Base-by-base conservation (phyloP, 2,888 invertebrate species). In the Drosophila hamatofila region DNA sequence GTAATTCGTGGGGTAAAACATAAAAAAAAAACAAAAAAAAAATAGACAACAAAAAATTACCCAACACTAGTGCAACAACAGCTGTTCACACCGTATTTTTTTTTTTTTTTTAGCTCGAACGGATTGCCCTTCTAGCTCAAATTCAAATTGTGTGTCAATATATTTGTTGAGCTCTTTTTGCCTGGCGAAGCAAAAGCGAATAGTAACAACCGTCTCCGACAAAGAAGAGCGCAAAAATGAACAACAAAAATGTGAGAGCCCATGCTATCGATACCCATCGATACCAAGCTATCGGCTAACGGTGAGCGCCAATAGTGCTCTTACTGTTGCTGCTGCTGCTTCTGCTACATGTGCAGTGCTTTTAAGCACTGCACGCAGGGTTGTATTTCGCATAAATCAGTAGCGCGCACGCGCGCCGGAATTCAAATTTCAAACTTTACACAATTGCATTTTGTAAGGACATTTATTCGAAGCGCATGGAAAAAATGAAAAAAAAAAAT, bases 211-310 rank as follows among this genome's bases (percentile, higher is more conserved):
- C 76, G 80, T 80, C 80, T 75, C 77, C 72, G 80, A 75, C 77
- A 67, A 80, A 75, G 76, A 73, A 76, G 75, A 77, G 76, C 76
- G 76, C 78, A 77, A 78, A 77, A 77, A 77, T 77, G 76, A 74
- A 78, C 75, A 77, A 78, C 79, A 77, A 74, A 74, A 60, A 60
- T 48, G 66, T 37, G 56, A 73, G 55, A 60, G 71, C 37, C 23
- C 25, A 11, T 23, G 27, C 51, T 21, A 64, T 68, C 75, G 78
- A 64, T 68, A 73, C 4, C 18, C 39, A 63, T 66, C 67, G 42
- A 14, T 59, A 16, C 6, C 35, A 27, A 44, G 0, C 16, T 11
- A 23, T 59, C 25, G n/a, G 5, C 9, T 2, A 54, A 37, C 52
- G 62, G 67, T 59, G 21, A 6, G 21, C 25, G 16, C 4, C 48